Conservation (phyloP, 2,888 invertebrate genomes). For the Drosophila dives region DNA sequence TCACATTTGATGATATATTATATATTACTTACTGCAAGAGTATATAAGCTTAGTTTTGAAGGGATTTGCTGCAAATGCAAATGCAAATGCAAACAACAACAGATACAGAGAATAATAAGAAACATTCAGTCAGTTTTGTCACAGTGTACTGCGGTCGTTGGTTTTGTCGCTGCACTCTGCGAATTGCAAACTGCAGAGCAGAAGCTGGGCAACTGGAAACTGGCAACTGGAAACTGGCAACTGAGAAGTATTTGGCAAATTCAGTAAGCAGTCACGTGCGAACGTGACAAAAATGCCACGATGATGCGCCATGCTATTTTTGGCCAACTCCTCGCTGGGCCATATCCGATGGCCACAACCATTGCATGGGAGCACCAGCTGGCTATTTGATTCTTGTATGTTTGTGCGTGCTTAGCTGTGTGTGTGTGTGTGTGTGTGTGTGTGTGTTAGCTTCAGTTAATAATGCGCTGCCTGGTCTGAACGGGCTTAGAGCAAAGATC, state of each 20-base stretch:
- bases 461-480: constrained; percentile 16
- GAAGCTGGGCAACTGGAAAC: not conserved
- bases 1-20: not conserved
- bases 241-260: constrained; percentile 45
- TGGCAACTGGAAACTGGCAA: constrained; percentile 29
- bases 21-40: not conserved
- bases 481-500: constrained; percentile 6
- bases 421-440: not conserved
- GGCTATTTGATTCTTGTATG: constrained; percentile 1
- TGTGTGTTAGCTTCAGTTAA: constrained; percentile 9
- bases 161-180: constrained; percentile 13
- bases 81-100: constrained; percentile 45
- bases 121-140: constrained; percentile 15
- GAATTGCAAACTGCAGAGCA: constrained; percentile 15
- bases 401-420: constrained; percentile 1
- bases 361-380: constrained; percentile 27
- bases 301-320: constrained; percentile 51
- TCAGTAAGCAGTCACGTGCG: constrained; percentile 76
- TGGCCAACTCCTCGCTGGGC: constrained; percentile 31
- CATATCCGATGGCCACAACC: constrained; percentile 40
- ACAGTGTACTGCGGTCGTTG: constrained; percentile 32
- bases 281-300: constrained; percentile 79
- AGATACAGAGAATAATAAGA: constrained; percentile 14
- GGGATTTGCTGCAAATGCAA: constrained; percentile 40
- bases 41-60: constrained; percentile 6